Conservation (phyloP, 2,113 vertebrate species). For the Eulacestoma nigropectus region DNA sequence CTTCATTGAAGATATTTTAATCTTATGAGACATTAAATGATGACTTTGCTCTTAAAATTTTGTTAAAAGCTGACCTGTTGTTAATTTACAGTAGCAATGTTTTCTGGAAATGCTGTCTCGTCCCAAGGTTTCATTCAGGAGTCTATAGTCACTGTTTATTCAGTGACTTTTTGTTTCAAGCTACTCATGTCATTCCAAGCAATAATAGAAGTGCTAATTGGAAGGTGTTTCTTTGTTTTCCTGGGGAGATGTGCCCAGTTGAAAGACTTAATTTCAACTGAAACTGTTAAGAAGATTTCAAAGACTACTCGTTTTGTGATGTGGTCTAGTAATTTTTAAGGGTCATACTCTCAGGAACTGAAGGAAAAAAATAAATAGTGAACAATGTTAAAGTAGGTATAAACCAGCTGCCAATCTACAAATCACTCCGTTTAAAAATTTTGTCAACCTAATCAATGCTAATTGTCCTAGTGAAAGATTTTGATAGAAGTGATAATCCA, state of each 20-base stretch:
- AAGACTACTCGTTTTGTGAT: rapidly evolving
- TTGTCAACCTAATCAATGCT: neutral
- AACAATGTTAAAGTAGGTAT: neutral
- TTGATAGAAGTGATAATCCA: neutral
- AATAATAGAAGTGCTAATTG: neutral
- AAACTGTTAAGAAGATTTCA: neutral
- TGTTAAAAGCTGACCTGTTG: neutral
- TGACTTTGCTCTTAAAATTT: neutral
- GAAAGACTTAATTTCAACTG: neutral
- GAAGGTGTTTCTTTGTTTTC: neutral
- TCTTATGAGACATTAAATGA: neutral
- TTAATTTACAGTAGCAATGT: neutral
- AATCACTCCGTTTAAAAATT: neutral
- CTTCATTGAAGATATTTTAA: neutral
- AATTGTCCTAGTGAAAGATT: neutral
- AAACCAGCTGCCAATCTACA: neutral
- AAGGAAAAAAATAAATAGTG: neutral
- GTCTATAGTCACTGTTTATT: neutral
- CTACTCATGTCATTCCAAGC: neutral
- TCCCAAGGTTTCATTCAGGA: neutral
- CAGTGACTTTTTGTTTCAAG: neutral
- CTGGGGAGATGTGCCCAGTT: neutral
- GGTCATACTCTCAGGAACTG: neutral
- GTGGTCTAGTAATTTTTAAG: neutral
- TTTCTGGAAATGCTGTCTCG: neutral